A percentile compares a stretch with the other conserved stretches of the same genome.
Conservation (phyloP, 2,888 invertebrate species). For the Mesopsocus fuscifrons region DNA sequence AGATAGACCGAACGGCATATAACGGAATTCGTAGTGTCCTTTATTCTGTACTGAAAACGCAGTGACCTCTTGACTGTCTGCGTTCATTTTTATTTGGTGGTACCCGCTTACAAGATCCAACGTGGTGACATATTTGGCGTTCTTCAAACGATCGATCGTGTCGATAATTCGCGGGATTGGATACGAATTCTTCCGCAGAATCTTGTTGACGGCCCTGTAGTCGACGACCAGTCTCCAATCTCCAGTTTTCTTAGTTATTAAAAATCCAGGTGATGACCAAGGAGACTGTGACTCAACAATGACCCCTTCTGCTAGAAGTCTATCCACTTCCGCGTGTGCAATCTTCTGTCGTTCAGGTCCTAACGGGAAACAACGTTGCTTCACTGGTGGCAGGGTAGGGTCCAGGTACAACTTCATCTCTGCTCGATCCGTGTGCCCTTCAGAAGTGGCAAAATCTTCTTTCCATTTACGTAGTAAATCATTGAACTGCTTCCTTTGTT, state of each 20-base stretch:
- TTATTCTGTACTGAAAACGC: constrained; percentile 13
- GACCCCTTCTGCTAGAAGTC: constrained; percentile 17
- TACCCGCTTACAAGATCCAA: constrained; percentile 18
- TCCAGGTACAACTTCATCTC: not conserved
- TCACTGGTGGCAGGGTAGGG: constrained; percentile 6
- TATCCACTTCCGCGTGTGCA: constrained; percentile 14
- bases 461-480: not conserved
- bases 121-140: constrained; percentile 17
- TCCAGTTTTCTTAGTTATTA: constrained; percentile 21
- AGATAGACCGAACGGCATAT: constrained; percentile 19
- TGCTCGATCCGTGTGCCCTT: not conserved
- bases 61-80: constrained; percentile 15
- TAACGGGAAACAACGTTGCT: constrained; percentile 14
- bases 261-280: constrained; percentile 21
- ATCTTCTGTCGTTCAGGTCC: constrained; percentile 12
- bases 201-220: constrained; percentile 14
- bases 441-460: not conserved
- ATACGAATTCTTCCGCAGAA: constrained; percentile 15
- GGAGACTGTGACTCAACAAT: constrained; percentile 18
- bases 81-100: constrained; percentile 16
- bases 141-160: constrained; percentile 17
- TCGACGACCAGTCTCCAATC: constrained; percentile 15
- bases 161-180: constrained; percentile 17
- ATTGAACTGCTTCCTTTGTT: not conserved
- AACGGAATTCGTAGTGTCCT: constrained; percentile 16